phyloP scores from a whole-genome alignment of 2,113 vertebrate species.

The Hassar affinis region DNA sequence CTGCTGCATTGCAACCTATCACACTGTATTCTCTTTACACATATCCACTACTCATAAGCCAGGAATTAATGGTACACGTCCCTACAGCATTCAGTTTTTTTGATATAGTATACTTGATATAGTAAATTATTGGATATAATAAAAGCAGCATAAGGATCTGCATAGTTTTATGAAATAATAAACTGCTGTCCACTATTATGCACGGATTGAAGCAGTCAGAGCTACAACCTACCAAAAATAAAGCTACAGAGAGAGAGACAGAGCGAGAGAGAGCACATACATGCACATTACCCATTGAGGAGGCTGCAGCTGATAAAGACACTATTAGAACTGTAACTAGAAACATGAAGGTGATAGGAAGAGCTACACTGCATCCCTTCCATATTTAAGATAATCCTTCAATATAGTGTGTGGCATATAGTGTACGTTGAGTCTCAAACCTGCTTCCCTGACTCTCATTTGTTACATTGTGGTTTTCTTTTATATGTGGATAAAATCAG shows the following conservation, averaged over 20 bases:
- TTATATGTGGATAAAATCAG: not conserved
- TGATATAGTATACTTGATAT: no score
- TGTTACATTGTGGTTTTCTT: not conserved
- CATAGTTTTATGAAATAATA: not conserved
- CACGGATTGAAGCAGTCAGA: not conserved
- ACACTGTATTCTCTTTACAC: not conserved
- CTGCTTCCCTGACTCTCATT: no score
- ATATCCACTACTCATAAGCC: conserved; percentile 28
- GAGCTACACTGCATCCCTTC: not conserved
- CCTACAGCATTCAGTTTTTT: not conserved
- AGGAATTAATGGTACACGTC: not conserved
- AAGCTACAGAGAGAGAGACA: not conserved
- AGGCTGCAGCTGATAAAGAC: not conserved
- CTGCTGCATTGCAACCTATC: conserved; percentile 25
- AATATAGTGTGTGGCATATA: no score
- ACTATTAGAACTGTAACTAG: not conserved
- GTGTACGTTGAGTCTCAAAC: no score
- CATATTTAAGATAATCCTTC: not conserved
- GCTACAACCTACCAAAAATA: not conserved
- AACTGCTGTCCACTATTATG: not conserved
- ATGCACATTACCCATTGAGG: not conserved
- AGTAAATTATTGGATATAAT: not conserved
- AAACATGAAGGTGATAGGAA: not conserved
- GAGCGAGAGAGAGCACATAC: not conserved
- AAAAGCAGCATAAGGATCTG: not conserved